These are phyloP conservation scores for Apis dorsata DNA, from an alignment of 1,140 invertebrate species.

Conservation along the genomic window DNA sequence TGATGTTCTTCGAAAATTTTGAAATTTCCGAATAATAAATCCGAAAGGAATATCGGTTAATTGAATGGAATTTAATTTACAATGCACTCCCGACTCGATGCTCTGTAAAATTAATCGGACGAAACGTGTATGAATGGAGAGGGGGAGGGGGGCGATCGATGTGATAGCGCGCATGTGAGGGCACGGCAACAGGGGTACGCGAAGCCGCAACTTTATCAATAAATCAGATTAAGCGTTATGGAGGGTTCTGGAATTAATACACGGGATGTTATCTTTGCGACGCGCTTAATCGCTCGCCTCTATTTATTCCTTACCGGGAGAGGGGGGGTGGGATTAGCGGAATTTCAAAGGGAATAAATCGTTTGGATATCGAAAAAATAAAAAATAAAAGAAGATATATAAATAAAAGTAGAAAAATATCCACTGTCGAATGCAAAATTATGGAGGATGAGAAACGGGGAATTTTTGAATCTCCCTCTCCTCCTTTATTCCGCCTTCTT, in stretches of 20 bases:
- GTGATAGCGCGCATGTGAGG: not conserved
- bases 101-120: not conserved
- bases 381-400: not conserved
- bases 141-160: not conserved
- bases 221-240: slow-evolving; percentile 30
- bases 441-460: not conserved
- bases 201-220: slow-evolving; percentile 34
- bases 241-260: slow-evolving; percentile 34
- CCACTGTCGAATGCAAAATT: not conserved
- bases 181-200: not conserved
- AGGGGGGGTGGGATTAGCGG: slow-evolving; percentile 40
- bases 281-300: slow-evolving; percentile 43
- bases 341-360: slow-evolving; percentile 53
- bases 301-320: slow-evolving; percentile 54
- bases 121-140: not conserved
- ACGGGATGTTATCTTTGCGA: slow-evolving; percentile 11
- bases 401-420: not conserved
- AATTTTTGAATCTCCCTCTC: not conserved
- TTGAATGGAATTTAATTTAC: too few species aligned
- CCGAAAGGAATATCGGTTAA: too few species aligned
- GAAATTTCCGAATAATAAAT: too few species aligned
- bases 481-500: too few species aligned
- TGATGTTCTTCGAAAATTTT: too few species aligned
- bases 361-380: slow-evolving; percentile 28
- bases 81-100: too few species aligned